These are phyloP conservation scores for Diogma glabrata DNA, from an alignment of 2,888 invertebrate genomes.

Conservation along the genomic window DNA sequence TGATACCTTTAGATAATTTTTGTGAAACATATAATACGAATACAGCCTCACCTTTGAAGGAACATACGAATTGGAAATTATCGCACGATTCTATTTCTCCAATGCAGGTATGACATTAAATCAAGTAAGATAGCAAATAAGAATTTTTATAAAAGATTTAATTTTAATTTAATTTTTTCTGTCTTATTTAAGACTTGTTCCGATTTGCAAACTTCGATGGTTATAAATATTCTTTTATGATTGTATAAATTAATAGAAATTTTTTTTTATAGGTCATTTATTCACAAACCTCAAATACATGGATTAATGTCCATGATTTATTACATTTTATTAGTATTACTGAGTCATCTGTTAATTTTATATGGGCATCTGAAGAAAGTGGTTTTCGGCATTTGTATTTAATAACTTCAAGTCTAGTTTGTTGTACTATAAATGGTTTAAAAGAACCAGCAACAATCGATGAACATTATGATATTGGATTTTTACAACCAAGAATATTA, in stretches of 20 bases:
- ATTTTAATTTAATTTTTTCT: too few species aligned
- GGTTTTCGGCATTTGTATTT: conserved; percentile 82
- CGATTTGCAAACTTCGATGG: too few species aligned
- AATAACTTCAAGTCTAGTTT: conserved; percentile 50
- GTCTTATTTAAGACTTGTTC: too few species aligned
- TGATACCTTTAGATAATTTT: conserved; percentile 74
- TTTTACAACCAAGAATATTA: conserved; percentile 47
- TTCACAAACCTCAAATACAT: conserved; percentile 52
- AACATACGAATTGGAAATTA: conserved; percentile 34
- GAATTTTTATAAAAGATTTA: too few species aligned
- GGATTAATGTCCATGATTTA: conserved; percentile 91
- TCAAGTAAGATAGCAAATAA: too few species aligned
- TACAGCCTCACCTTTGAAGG: conserved; percentile 34
- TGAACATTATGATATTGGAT: conserved; percentile 25
- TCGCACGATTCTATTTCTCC: conserved; percentile 32
- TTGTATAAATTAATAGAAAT: too few species aligned
- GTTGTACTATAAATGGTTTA: conserved; percentile 43
- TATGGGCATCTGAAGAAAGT: conserved; percentile 89
- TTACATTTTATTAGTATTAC: conserved; percentile 60
- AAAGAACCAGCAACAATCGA: conserved; percentile 34
- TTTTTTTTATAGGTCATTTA: conserved; percentile 30
- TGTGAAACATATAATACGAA: conserved; percentile 38
- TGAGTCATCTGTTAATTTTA: conserved; percentile 46
- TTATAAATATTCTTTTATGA: too few species aligned
- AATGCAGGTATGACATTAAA: conserved; percentile 27